Conservation (phyloP, 2,113 vertebrate genomes). For the Tonatia bakeri region DNA sequence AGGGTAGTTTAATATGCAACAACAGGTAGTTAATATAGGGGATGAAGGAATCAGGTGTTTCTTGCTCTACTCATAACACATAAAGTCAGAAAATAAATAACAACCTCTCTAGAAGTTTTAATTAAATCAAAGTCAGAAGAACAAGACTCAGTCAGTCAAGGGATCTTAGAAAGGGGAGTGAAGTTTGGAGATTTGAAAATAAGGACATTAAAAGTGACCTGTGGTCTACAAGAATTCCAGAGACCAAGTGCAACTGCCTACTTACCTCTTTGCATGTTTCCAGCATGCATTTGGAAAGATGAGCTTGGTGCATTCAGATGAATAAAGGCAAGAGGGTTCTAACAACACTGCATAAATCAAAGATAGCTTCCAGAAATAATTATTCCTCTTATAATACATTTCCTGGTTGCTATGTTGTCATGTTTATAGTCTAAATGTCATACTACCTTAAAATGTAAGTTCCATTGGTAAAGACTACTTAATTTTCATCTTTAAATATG, state of each 20-base stretch:
- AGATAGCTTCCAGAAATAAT: neutral
- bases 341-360: neutral
- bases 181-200: neutral
- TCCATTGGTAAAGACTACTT: neutral
- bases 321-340: neutral
- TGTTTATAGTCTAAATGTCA: neutral
- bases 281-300: neutral
- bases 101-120: neutral
- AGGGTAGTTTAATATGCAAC: neutral
- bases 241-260: neutral
- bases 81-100: neutral
- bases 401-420: neutral
- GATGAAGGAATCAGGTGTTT: neutral
- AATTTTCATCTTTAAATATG: neutral
- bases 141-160: neutral
- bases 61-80: neutral
- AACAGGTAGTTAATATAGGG: neutral
- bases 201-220: neutral
- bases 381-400: neutral
- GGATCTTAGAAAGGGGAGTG: neutral
- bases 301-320: neutral
- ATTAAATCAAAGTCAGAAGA: neutral
- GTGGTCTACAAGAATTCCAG: neutral
- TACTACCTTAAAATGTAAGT: neutral
- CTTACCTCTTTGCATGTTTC: neutral